Conservation (phyloP, 2,797 vertebrate genomes). For the Pteronotus mesoamericanus region DNA sequence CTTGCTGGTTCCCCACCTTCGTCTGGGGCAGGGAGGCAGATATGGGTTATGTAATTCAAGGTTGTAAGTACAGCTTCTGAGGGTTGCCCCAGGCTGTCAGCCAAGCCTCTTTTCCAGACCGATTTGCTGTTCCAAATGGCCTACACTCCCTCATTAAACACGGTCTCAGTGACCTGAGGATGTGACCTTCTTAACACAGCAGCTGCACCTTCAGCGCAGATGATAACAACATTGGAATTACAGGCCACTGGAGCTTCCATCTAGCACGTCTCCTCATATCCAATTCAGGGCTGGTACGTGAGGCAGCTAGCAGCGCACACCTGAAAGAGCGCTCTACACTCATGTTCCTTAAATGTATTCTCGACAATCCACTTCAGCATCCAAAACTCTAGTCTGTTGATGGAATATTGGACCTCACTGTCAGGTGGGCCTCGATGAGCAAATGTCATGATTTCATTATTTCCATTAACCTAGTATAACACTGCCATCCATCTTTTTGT, state of each 20-base stretch:
- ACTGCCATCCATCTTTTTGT: not conserved
- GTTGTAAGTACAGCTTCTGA: not conserved
- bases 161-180: not conserved
- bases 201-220: not conserved
- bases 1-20: not conserved
- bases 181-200: not conserved
- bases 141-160: slow-evolving; percentile 12
- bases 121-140: not conserved
- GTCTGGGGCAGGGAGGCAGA: not conserved
- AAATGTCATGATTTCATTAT: not conserved
- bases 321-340: not conserved
- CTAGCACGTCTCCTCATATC: not conserved
- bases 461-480: not conserved
- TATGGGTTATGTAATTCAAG: slow-evolving; percentile 7
- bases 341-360: not conserved
- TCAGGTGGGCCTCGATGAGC: not conserved
- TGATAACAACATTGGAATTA: not conserved
- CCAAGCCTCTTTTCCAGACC: slow-evolving; percentile 16
- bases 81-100: not conserved
- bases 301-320: not conserved
- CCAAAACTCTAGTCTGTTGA: not conserved
- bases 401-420: not conserved
- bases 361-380: not conserved
- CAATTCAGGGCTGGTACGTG: rapidly evolving
- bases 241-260: not conserved